Percentiles rank a stretch among this genome's conserved stretches.
These are phyloP conservation scores for Drosophila peninsularis DNA, from an alignment of 2,888 invertebrate species.

Conservation along the genomic window DNA sequence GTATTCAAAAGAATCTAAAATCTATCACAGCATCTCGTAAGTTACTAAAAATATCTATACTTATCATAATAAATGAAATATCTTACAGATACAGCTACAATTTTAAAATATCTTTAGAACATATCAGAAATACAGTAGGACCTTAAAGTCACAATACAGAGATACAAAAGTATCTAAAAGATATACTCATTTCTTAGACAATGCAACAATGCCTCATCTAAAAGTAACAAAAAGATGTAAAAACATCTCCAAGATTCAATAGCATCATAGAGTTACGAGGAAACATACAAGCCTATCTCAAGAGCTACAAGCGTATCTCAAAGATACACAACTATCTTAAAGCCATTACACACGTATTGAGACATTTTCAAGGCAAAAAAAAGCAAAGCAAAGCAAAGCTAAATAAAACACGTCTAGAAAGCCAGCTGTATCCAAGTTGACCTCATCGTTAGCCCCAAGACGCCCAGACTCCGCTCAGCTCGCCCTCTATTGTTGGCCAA, in stretches of 20 bases:
- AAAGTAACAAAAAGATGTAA: too few relatives aligned
- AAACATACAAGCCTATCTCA: neutral
- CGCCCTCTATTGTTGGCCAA: slow-evolving; percentile 37
- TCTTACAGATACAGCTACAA: neutral
- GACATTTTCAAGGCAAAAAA: slow-evolving; percentile 13
- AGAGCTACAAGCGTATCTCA: neutral
- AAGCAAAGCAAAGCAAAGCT: neutral
- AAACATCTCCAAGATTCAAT: too few relatives aligned
- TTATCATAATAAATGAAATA: too few relatives aligned
- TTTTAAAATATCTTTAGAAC: neutral
- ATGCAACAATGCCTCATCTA: too few relatives aligned
- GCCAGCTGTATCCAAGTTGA: slow-evolving; percentile 37
- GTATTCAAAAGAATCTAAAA: neutral
- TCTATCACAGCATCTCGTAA: too few relatives aligned
- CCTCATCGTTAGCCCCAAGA: slow-evolving; percentile 32
- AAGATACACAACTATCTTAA: slow-evolving; percentile 45
- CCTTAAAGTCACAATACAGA: slow-evolving; percentile 9
- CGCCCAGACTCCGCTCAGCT: slow-evolving; percentile 22
- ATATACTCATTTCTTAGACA: too few relatives aligned
- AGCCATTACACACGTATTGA: slow-evolving; percentile 39
- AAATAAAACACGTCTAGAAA: neutral
- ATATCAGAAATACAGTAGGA: slow-evolving; percentile 34
- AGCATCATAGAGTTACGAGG: neutral
- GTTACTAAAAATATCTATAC: too few relatives aligned
- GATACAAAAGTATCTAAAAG: slow-evolving; percentile 43